Evolutionary conservation across 2,113 vertebrate species (phyloP).

Genomic region (Ammospiza nelsoni): DNA sequence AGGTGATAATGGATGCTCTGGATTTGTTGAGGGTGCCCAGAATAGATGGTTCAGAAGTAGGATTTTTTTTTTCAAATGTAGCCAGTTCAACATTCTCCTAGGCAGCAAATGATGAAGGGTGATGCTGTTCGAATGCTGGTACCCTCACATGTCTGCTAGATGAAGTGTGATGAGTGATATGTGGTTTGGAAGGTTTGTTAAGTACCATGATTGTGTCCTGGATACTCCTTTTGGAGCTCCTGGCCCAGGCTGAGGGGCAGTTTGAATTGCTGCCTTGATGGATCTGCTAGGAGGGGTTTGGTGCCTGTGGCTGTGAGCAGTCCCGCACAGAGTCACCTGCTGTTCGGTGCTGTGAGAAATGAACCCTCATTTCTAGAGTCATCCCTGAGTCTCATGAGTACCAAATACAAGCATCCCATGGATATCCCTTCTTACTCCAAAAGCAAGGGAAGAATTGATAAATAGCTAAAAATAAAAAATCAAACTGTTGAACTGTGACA

Average conservation of each 20-base stretch:
- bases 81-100: neutral
- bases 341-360: neutral
- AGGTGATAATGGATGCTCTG: neutral
- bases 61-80: neutral
- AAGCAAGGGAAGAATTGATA: neutral
- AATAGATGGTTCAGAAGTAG: neutral
- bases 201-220: neutral
- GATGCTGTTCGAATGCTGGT: neutral
- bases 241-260: neutral
- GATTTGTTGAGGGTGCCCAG: neutral
- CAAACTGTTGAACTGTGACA: neutral
- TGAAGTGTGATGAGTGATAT: neutral
- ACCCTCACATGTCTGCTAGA: neutral
- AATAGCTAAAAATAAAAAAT: neutral
- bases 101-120: neutral
- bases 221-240: neutral
- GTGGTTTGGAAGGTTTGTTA: neutral
- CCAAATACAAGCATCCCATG: neutral
- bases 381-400: neutral
- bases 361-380: neutral
- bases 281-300: neutral
- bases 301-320: neutral
- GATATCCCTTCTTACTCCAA: neutral
- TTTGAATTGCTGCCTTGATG: neutral
- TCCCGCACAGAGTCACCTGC: fast-evolving